phyloP scores from a whole-genome alignment of 64 coral and sea anemone species.

The Dendronephthya gigantea region DNA sequence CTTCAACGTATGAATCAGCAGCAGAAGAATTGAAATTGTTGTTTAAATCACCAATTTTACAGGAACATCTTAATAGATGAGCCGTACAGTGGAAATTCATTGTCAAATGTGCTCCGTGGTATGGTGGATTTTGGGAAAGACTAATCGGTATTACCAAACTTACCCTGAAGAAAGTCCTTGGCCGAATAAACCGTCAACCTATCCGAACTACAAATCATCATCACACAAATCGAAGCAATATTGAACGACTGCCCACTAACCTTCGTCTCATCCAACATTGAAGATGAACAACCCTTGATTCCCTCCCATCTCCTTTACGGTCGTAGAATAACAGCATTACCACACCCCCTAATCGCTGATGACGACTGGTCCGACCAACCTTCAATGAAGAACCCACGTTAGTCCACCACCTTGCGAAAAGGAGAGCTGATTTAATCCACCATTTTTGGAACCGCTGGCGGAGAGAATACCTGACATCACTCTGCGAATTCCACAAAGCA shows the following conservation, averaged over 20 bases:
- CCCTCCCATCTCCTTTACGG: neutral
- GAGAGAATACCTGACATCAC: conserved; percentile 17
- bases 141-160: neutral
- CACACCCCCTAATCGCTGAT: neutral
- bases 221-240: neutral
- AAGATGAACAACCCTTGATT: neutral
- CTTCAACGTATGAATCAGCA: neutral
- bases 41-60: neutral
- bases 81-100: neutral
- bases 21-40: neutral
- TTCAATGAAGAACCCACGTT: neutral
- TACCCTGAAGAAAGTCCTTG: neutral
- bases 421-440: neutral
- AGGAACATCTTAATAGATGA: neutral
- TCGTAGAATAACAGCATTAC: neutral
- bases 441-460: neutral
- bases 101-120: neutral
- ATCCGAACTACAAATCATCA: neutral
- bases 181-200: neutral
- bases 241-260: neutral
- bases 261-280: neutral
- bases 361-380: neutral
- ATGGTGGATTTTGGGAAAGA: neutral
- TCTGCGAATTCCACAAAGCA: conserved; percentile 9
- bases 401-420: neutral